phyloP scores from a whole-genome alignment of 1,140 invertebrate genomes.

The Lepidotrigona ventralis region DNA sequence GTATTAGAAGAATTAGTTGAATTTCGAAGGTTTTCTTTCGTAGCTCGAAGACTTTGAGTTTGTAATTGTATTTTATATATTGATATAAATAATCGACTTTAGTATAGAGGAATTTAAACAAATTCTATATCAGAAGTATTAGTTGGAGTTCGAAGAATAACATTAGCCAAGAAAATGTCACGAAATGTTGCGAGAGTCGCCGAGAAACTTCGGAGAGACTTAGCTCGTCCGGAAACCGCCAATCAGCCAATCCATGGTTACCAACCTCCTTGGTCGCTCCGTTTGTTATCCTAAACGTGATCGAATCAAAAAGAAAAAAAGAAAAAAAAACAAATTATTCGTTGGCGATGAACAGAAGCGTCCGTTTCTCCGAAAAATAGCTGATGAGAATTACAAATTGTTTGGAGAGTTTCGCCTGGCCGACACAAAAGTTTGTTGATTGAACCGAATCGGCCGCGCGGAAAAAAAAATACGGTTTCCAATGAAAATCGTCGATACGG shows the following conservation, averaged over 20 bases:
- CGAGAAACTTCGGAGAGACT: conserved; percentile 52
- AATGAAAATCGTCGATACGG: background rate
- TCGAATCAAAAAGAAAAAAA: background rate
- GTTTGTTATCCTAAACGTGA: background rate
- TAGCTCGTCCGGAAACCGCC: conserved; percentile 55
- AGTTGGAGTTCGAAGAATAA: conserved; percentile 4
- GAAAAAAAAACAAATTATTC: background rate
- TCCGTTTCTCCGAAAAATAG: background rate
- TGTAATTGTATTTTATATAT: background rate
- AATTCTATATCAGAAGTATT: background rate
- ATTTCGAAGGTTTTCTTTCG: too few relatives aligned
- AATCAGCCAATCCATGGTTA: conserved; percentile 55
- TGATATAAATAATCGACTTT: background rate
- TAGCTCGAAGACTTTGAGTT: too few relatives aligned
- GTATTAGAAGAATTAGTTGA: too few relatives aligned
- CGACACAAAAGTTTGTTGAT: background rate
- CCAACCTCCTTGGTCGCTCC: background rate
- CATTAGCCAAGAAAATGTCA: conserved; percentile 47
- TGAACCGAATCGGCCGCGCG: background rate
- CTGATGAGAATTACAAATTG: background rate
- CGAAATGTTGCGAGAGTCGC: conserved; percentile 48
- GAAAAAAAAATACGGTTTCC: background rate
- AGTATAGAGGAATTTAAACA: too few relatives aligned
- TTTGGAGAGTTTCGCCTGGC: background rate
- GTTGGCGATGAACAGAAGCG: background rate